Percentiles rank a stretch among this genome's conserved stretches.
Evolutionary conservation across 2,888 invertebrate genomes (phyloP).

Genomic region (Anthophora plumipes): DNA sequence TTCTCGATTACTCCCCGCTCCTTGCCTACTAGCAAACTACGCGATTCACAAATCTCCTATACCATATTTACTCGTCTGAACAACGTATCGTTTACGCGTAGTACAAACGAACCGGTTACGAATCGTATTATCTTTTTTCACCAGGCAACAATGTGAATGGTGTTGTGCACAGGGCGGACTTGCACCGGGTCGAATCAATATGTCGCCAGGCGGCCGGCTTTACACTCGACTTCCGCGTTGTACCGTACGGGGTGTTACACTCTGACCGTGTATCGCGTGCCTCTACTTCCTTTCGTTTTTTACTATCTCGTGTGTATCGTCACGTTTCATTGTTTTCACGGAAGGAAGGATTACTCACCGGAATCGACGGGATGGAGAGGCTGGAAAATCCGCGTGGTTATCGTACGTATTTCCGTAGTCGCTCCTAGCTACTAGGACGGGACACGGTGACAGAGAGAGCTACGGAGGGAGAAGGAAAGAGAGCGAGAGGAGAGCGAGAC

Average conservation of each 20-base stretch:
- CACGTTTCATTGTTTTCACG: neutral
- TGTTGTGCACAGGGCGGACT: conserved; percentile 20
- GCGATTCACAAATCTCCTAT: conserved; percentile 19
- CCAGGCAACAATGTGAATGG: neutral
- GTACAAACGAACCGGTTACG: neutral
- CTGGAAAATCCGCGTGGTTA: conserved; percentile 60
- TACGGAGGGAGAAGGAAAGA: conserved; percentile 30
- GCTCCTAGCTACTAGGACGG: conserved; percentile 49
- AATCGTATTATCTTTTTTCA: neutral
- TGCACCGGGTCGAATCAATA: conserved; percentile 57
- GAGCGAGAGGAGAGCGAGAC: conserved; percentile 51
- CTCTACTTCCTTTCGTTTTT: no score
- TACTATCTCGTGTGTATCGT: accelerated
- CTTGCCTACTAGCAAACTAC: neutral
- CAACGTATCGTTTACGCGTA: neutral
- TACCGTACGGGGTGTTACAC: neutral
- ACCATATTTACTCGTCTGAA: neutral
- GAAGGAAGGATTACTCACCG: conserved; percentile 58
- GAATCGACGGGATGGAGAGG: conserved; percentile 53
- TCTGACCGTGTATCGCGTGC: no score
- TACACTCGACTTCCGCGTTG: neutral
- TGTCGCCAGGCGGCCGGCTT: conserved; percentile 44
- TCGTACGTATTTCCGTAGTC: conserved; percentile 64
- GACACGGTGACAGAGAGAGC: conserved; percentile 40
- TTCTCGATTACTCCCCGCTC: conserved; percentile 27